Base-by-base conservation (phyloP, 2,113 vertebrate genomes). In the Procavia capensis region DNA sequence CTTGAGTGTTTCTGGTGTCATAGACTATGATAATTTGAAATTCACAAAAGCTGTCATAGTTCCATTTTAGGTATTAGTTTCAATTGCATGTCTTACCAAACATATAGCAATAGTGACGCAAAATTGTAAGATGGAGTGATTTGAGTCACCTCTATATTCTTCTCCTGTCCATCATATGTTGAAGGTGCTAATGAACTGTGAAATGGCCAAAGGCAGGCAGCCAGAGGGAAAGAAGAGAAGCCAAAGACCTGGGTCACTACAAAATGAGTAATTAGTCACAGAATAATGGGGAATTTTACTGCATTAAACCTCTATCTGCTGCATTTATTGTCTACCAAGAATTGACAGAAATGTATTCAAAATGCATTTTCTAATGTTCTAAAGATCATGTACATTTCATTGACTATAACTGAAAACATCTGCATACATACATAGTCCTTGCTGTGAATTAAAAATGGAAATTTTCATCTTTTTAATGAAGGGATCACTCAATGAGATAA, bases 111-210 rank as follows among this genome's bases (percentile, higher is more conserved):
- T 50, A 88, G 59, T 88, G 76, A 81, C 29, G 34, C 11, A 72
- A 72, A 85, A 41, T 20, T 91, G 8, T 66, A 88, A 95, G 91
- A 70, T 27, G 72, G 90, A 93, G 57, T 81, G 64, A 91, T 68
- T 45, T 76, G 43, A 91, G 31, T 45, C 36, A 64, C 27, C 39
- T 80, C 64, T 63, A 3, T 29, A 66, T 85, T 41, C 75, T 79
- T 90, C 72, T 81, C n/a, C 75, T 88, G 36, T 45, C 19, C 63
- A 39, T 95, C 68, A 92, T 90, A 96, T 82, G 43, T 72, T 94
- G 43, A 91, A 93, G 47, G 83, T 93, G 90, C 66, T 93, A 94
- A 93, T 64, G 74, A 93, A 85, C 92, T 96, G 80, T 75, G 63
- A 93, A 95, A 89, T 93, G 90, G 45, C 90, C 84, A 89, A 75